Evolutionary conservation across 2,888 invertebrate genomes (phyloP).

Genomic region (Lordiphosa andalusiaca): DNA sequence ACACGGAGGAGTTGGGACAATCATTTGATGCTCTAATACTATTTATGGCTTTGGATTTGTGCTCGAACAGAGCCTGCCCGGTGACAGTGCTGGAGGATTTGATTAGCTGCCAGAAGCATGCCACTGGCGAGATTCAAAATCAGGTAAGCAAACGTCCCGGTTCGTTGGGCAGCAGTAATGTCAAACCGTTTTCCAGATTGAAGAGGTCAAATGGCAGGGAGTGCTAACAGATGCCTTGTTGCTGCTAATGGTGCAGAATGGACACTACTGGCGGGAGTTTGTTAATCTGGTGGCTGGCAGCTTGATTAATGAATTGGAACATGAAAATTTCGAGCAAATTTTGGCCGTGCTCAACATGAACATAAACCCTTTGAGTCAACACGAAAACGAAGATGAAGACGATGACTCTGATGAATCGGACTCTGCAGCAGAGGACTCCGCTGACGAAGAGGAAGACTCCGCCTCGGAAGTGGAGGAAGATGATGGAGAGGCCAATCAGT

Average conservation of each 20-base stretch:
- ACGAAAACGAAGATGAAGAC: slow-evolving; percentile 12
- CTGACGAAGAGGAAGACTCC: neutral
- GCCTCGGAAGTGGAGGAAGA: neutral
- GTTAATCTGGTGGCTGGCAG: slow-evolving; percentile 24
- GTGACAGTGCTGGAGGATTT: slow-evolving; percentile 35
- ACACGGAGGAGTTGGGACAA: slow-evolving; percentile 6
- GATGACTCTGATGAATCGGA: slow-evolving; percentile 10
- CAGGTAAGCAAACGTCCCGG: neutral
- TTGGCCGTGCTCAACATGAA: slow-evolving; percentile 41
- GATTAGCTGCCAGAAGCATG: slow-evolving; percentile 40
- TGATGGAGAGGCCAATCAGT: slow-evolving; percentile 1
- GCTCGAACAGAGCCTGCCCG: slow-evolving; percentile 15
- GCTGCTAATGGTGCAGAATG: slow-evolving; percentile 42
- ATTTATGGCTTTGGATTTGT: slow-evolving; percentile 35
- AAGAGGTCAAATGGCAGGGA: slow-evolving; percentile 43
- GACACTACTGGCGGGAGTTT: slow-evolving; percentile 45
- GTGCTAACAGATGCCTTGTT: slow-evolving; percentile 55
- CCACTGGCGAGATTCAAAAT: slow-evolving; percentile 11
- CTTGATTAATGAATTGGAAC: slow-evolving; percentile 32
- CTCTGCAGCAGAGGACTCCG: neutral
- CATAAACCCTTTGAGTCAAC: slow-evolving; percentile 39
- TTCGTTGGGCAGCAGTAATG: no score
- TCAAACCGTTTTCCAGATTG: neutral
- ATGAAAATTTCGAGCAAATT: slow-evolving; percentile 42
- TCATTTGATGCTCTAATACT: slow-evolving; percentile 46